Evolutionary conservation across 2,113 vertebrate genomes (phyloP).

Genomic region (Corythornis cristatus): DNA sequence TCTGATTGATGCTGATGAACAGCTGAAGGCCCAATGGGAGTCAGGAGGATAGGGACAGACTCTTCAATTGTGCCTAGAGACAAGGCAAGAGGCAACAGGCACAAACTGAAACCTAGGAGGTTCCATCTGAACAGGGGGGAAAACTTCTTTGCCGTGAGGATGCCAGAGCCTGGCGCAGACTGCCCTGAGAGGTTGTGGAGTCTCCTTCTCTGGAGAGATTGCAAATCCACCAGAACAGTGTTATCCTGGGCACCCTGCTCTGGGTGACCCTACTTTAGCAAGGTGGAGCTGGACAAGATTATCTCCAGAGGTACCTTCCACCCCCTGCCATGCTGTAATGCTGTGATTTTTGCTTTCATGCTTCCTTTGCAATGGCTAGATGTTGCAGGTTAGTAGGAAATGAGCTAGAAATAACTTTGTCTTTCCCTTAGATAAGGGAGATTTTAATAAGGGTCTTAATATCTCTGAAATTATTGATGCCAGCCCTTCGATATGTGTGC

Average conservation of each 20-base stretch:
- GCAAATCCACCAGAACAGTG: background rate
- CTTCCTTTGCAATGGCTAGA: background rate
- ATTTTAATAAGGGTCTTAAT: background rate
- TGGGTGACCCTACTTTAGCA: background rate
- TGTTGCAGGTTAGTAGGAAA: accelerated
- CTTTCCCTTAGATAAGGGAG: background rate
- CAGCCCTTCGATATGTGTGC: background rate
- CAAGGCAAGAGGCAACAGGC: background rate
- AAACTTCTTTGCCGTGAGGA: background rate
- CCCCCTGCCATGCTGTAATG: background rate
- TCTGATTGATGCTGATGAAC: background rate
- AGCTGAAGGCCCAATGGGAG: background rate
- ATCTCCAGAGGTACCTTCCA: background rate
- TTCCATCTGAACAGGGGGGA: background rate
- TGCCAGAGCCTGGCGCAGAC: background rate
- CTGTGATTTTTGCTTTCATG: background rate
- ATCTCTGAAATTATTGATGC: background rate
- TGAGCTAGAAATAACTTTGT: background rate
- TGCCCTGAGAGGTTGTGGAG: background rate
- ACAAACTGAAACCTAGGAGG: background rate
- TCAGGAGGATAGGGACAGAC: background rate
- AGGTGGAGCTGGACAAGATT: background rate
- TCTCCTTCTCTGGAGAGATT: background rate
- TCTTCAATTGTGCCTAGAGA: background rate
- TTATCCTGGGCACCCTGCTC: background rate